Percentiles rank a stretch among this genome's conserved stretches.
These are phyloP conservation scores for Drosophila asahinai DNA, from an alignment of 1,140 invertebrate genomes.

Conservation along the genomic window DNA sequence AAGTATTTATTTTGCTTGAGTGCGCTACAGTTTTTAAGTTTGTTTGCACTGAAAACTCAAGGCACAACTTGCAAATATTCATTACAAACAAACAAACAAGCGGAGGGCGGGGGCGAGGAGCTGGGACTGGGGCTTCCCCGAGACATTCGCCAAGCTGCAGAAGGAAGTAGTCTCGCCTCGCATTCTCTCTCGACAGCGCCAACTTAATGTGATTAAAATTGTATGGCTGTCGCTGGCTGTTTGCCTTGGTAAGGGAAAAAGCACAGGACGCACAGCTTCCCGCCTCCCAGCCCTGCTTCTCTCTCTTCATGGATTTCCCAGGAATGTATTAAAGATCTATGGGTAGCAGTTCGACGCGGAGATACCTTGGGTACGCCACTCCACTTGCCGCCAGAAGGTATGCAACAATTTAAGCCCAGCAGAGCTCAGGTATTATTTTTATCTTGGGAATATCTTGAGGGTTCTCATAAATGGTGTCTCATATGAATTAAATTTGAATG, in stretches of 20 bases:
- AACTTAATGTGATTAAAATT: conserved; percentile 83
- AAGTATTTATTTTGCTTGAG: conserved; percentile 82
- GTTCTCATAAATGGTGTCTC: background rate
- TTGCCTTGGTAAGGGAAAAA: conserved; percentile 32
- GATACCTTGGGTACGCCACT: conserved; percentile 19
- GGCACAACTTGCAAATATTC: conserved; percentile 82
- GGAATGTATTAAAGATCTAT: conserved; percentile 30
- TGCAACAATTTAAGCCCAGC: conserved; percentile 6
- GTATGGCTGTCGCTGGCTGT: conserved; percentile 72
- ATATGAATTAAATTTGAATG: background rate
- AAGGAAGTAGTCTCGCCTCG: conserved; percentile 32
- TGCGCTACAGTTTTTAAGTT: conserved; percentile 82
- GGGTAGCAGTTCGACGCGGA: conserved; percentile 25
- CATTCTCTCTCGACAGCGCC: conserved; percentile 52
- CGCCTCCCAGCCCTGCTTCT: background rate
- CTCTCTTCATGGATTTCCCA: background rate
- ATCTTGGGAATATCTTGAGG: background rate
- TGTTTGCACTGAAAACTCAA: conserved; percentile 75
- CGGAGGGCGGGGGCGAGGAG: background rate
- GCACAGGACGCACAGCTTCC: conserved; percentile 10
- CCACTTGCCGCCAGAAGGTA: conserved; percentile 3
- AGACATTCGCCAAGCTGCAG: background rate
- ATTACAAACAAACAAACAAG: conserved; percentile 68
- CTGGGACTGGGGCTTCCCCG: background rate
- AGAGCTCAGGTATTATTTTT: background rate